These are phyloP conservation scores for Melanotaenia trifasciata DNA, from an alignment of 2,797 vertebrate genomes.

Conservation along the genomic window DNA sequence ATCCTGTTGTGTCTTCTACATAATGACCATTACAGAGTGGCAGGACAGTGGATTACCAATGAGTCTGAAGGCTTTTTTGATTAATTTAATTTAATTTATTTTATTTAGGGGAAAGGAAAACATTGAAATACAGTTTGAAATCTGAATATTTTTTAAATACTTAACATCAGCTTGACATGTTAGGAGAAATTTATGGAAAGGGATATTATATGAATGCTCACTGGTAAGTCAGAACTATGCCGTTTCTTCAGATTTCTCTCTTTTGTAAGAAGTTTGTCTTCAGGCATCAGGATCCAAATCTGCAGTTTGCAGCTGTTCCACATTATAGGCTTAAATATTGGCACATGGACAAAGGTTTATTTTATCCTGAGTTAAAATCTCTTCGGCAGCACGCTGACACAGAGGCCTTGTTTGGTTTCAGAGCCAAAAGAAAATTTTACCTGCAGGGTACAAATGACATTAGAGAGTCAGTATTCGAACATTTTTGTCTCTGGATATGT, in stretches of 20 bases:
- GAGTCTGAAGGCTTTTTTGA: not conserved
- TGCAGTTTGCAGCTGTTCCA: constrained; percentile 54
- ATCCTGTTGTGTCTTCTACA: constrained; percentile 34
- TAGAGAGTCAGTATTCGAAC: constrained; percentile 28
- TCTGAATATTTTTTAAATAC: not conserved
- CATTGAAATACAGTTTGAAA: not conserved
- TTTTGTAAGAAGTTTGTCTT: constrained; percentile 49
- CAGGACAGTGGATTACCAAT: not conserved
- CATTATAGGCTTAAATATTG: constrained; percentile 51
- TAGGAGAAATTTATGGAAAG: constrained; percentile 26
- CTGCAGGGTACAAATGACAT: constrained; percentile 56
- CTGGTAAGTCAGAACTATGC: constrained; percentile 11
- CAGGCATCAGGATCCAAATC: constrained; percentile 43
- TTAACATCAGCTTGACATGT: constrained; percentile 12
- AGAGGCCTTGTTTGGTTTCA: constrained; percentile 31
- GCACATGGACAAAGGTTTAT: constrained; percentile 41
- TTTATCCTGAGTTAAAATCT: constrained; percentile 55
- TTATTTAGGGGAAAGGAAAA: not conserved
- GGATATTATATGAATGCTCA: constrained; percentile 32
- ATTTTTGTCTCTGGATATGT: constrained; percentile 10
- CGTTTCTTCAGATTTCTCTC: constrained; percentile 45
- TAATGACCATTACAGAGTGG: not conserved
- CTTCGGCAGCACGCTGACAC: constrained; percentile 36
- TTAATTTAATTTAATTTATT: not conserved
- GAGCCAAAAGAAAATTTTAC: constrained; percentile 53